Evolutionary conservation across 2,797 vertebrate genomes (phyloP), one percentile per base, ranked within the genome.

Genomic region (Naso thynnoides): DNA sequence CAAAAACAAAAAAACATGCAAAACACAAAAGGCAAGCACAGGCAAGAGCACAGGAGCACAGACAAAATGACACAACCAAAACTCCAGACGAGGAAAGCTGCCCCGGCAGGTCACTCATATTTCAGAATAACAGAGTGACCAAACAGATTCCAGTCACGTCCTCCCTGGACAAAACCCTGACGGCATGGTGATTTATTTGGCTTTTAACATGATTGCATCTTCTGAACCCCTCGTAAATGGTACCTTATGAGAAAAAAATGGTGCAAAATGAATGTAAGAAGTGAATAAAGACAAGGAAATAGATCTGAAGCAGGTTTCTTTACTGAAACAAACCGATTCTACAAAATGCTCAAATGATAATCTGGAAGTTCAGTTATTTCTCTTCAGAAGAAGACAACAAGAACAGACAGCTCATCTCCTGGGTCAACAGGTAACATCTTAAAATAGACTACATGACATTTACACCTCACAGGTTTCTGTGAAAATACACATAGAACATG

Each of bases 361-460:
- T 79, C 69, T 81, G 66, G 56, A 75, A 81, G 72, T 75, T 70
- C 26, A 41, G 53, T 59, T 38, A 54, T 84, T 82, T 87, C 61
- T 73, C 60, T 61, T 67, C 38, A 82, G 57, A 27, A 58, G 45
- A 59, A 61, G 63, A 73, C 36, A 52, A 75, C 55, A 23, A 66
- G 29, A 70, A 76, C 33, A 6, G 47, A 76, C 68, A n/a, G 48
- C 54, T 69, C 58, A 23, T 68, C 69, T 78, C 76, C 82, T 52
- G 52, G 8, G 47, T 75, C 59, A 65, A 83, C 65, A 57, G 47
- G 64, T 56, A 71, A 78, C 67, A 83, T 86, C 67, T 76, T 83
- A 83, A 91, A 91, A 88, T 87, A 89, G 83, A 86, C 85, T 85
- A 90, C 83, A 86, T 86, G 75, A 86, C 88, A 86, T 82, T 83